These are phyloP conservation scores for Pharmacophagus antenor DNA, from an alignment of 2,888 invertebrate genomes.

Conservation along the genomic window DNA sequence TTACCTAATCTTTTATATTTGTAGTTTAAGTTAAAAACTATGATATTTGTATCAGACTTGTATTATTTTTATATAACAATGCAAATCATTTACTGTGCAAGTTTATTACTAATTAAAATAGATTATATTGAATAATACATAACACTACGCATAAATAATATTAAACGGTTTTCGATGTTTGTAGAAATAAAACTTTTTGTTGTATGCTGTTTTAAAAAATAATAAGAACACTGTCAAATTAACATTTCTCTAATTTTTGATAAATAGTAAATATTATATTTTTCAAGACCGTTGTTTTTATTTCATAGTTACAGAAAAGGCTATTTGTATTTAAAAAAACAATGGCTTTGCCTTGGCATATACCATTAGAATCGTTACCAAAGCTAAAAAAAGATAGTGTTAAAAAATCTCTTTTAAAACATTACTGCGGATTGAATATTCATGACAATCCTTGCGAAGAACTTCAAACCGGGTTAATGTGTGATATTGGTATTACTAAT, in stretches of 20 bases:
- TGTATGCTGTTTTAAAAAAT: background rate
- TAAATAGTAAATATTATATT: background rate
- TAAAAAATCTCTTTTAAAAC: slow-evolving; percentile 56
- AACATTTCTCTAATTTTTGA: background rate
- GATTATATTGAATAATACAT: no score
- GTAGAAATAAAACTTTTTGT: background rate
- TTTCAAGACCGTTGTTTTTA: background rate
- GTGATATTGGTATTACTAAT: slow-evolving; percentile 65
- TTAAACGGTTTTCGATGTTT: background rate
- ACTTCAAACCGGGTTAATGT: slow-evolving; percentile 70
- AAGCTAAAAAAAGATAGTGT: slow-evolving; percentile 41
- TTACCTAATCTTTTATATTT: no score
- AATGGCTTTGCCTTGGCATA: slow-evolving; percentile 73
- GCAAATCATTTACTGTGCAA: no score
- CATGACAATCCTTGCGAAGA: slow-evolving; percentile 67
- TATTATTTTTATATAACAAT: no score
- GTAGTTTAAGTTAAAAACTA: no score
- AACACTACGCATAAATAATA: no score
- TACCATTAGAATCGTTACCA: slow-evolving; percentile 60
- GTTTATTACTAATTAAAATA: no score
- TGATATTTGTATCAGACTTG: no score
- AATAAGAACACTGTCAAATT: background rate
- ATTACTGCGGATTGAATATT: slow-evolving; percentile 59
- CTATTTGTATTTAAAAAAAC: background rate
- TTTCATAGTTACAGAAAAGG: background rate